Percentiles rank a stretch among this genome's conserved stretches.
Conservation (phyloP, 1,140 invertebrate genomes). For the Eriocheir sinensis region DNA sequence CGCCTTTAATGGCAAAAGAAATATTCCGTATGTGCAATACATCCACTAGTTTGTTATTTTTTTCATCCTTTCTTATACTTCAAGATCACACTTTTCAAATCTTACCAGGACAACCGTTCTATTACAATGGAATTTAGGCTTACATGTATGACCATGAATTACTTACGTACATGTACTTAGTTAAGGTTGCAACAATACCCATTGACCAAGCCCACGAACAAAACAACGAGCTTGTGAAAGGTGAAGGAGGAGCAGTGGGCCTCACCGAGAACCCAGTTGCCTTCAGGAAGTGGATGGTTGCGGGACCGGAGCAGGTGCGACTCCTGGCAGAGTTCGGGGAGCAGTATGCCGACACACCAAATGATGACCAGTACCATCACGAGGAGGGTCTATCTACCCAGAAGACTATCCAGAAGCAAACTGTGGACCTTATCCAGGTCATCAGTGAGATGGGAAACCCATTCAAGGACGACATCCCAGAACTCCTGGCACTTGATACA, state of each 20-base stretch:
- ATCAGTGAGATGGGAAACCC: background rate
- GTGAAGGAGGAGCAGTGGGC: background rate
- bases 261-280: background rate
- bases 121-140: no score
- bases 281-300: background rate
- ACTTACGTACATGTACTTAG: no score
- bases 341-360: background rate
- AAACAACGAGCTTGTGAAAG: background rate
- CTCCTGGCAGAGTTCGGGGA: background rate
- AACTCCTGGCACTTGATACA: background rate
- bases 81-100: no score
- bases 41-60: no score
- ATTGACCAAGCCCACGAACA: conserved; percentile 11
- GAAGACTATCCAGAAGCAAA: background rate
- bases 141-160: no score
- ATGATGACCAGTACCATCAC: background rate
- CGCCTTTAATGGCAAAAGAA: no score
- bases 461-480: background rate
- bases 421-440: background rate
- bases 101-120: no score
- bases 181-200: background rate
- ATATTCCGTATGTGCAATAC: no score
- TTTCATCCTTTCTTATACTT: no score
- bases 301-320: background rate
- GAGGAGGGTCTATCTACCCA: background rate